Conservation (phyloP, 2,888 invertebrate species). For the Cynaeus angustus region DNA sequence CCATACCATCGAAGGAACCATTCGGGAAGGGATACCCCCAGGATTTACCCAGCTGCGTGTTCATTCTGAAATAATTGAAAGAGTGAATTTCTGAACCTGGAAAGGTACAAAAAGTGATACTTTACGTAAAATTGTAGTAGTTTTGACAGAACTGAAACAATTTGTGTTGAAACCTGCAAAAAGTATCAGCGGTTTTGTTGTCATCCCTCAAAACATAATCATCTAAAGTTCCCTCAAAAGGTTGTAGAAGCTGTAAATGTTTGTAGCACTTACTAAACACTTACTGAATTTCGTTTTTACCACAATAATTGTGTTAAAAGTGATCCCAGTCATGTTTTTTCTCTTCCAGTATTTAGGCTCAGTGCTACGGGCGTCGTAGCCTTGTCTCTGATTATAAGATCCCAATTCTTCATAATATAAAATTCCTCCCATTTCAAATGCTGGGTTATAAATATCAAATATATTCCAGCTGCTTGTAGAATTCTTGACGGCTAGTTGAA, state of each 20-base stretch:
- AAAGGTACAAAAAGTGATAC: slow-evolving; percentile 40
- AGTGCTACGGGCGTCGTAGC: slow-evolving; percentile 48
- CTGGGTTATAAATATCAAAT: too few species aligned
- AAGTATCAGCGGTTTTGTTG: slow-evolving; percentile 61
- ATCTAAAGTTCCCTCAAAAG: slow-evolving; percentile 57
- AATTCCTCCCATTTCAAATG: too few species aligned
- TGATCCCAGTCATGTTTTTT: slow-evolving; percentile 62
- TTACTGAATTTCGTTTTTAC: too few species aligned
- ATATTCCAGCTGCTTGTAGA: too few species aligned
- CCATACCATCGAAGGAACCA: slow-evolving; percentile 65
- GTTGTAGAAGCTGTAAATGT: slow-evolving; percentile 62
- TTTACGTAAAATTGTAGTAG: slow-evolving; percentile 65
- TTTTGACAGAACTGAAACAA: slow-evolving; percentile 59
- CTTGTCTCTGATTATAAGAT: slow-evolving; percentile 25
- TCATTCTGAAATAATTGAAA: too few species aligned
- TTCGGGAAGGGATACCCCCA: slow-evolving; percentile 64
- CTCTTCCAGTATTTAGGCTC: slow-evolving; percentile 59
- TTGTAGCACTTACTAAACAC: too few species aligned
- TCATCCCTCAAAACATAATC: slow-evolving; percentile 61
- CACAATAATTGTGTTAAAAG: slow-evolving; percentile 54
- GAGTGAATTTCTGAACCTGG: too few species aligned
- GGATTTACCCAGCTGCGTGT: slow-evolving; percentile 57
- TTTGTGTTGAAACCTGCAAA: slow-evolving; percentile 63
- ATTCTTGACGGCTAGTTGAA: too few species aligned
- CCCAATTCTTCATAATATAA: not conserved